Conservation (phyloP, 2,797 vertebrate genomes). For the Nannoperca obscura region DNA sequence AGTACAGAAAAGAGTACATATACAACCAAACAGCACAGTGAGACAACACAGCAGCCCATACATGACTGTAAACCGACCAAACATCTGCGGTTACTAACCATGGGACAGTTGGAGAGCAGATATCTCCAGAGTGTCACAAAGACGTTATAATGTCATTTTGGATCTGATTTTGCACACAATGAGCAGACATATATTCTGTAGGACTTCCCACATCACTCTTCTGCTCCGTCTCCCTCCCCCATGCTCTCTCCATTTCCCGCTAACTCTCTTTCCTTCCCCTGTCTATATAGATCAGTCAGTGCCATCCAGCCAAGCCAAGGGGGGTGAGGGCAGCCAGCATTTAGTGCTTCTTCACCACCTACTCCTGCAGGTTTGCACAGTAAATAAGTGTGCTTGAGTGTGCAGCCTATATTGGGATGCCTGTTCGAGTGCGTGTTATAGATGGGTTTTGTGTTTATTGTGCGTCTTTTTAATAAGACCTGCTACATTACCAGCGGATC, state of each 20-base stretch:
- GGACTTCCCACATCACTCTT: constrained; percentile 48
- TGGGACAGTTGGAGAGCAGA: constrained; percentile 38
- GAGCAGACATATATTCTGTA: constrained; percentile 46
- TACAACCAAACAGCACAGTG: neutral
- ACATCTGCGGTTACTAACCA: constrained; percentile 6
- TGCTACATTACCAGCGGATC: neutral
- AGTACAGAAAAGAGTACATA: neutral
- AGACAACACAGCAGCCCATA: neutral
- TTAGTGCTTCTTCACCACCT: constrained; percentile 67
- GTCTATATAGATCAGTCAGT: constrained; percentile 77
- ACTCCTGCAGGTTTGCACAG: constrained; percentile 68
- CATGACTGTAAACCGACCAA: constrained; percentile 6
- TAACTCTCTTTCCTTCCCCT: constrained; percentile 62
- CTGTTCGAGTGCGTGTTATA: constrained; percentile 29
- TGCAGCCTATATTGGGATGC: constrained; percentile 41
- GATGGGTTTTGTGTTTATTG: constrained; percentile 23
- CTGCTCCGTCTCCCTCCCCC: constrained; percentile 49
- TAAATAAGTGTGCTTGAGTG: constrained; percentile 55
- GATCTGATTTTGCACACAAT: constrained; percentile 43
- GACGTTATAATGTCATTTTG: constrained; percentile 45
- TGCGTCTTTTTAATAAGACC: constrained; percentile 17
- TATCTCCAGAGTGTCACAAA: constrained; percentile 23
- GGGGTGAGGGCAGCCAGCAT: constrained; percentile 61
- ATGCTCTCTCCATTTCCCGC: constrained; percentile 47
- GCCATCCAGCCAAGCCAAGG: constrained; percentile 60